Evolutionary conservation across 2,888 invertebrate genomes (phyloP), one percentile per base, ranked within the genome.

Genomic region (Caradrina clavipalpis): DNA sequence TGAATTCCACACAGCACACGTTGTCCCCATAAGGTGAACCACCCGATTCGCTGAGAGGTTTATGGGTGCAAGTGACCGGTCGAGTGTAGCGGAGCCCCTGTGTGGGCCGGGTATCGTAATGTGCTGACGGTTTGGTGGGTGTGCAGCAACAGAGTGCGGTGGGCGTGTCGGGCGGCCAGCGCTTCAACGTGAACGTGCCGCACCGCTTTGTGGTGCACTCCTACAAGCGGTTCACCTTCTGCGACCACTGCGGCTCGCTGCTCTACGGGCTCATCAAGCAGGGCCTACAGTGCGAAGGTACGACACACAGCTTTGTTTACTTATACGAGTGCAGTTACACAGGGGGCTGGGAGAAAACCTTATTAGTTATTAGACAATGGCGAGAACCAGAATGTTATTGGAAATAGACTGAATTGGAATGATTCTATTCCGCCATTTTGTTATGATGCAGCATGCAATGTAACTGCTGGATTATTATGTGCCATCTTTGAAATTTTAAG

Each of bases 191-290:
- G 88, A 99, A 99, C 96, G 97, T 99, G 89, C 99, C 99, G 84
- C 99, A 99, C 96, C 98, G 99, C 79, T 99, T 98, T 95, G 97
- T 98, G 87, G 98, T 99, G 88, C 99, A 99, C 96, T 99, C 97
- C 86, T 99, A 99, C 96, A 99, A 99, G 96, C 97, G 99, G 84
- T 99, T 99, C 95, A 99, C 99, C 42, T 99, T 99, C 96, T 99
- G 99, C 96, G 99, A 99, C 96, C 99, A 99, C 95, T 99, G 99
- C 95, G 99, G 99, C 84, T 99, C 99, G 76, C 97, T 99, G 92
- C 97, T 99, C 76, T 99, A 99, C 94, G 99, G 99, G 35, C 97
- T 99, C 88, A 98, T 99, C 92, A 98, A 98, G 94, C 99, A 99
- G 96, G 99, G 99, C 65, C 96, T 99, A 86, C 99, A 99, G 94